These are phyloP conservation scores for Fragum fragum DNA, from an alignment of 2,888 invertebrate genomes.

Conservation along the genomic window DNA sequence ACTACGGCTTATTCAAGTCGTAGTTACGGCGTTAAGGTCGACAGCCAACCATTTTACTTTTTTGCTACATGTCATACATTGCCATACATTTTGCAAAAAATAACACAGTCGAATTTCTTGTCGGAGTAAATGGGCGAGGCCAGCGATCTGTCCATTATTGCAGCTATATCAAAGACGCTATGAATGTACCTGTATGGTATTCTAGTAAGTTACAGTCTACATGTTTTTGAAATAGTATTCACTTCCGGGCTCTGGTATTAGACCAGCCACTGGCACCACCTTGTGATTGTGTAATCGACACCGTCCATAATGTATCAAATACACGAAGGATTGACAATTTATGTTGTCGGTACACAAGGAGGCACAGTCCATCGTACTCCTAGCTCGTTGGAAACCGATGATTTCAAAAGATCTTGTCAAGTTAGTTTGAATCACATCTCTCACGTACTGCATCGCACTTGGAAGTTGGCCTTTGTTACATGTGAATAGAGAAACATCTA, in stretches of 20 bases:
- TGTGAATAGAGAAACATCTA: too few relatives aligned
- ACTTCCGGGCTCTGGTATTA: not conserved
- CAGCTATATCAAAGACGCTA: too few relatives aligned
- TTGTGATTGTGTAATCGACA: not conserved
- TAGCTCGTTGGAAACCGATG: not conserved
- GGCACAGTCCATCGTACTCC: constrained; percentile 2
- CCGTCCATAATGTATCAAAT: not conserved
- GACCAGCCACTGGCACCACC: not conserved
- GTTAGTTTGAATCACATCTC: not conserved
- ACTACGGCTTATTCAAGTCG: too few relatives aligned
- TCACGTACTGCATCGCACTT: not conserved
- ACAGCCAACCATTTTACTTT: too few relatives aligned
- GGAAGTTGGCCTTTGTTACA: not conserved
- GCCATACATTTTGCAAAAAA: too few relatives aligned
- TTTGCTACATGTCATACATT: too few relatives aligned
- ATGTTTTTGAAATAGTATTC: constrained; percentile 12
- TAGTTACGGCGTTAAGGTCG: too few relatives aligned
- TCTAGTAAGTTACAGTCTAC: too few relatives aligned
- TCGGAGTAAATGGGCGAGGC: too few relatives aligned
- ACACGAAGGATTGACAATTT: not conserved
- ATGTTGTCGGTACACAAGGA: not conserved
- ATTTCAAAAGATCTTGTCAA: not conserved
- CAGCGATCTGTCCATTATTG: too few relatives aligned
- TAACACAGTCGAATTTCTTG: too few relatives aligned
- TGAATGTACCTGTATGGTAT: too few relatives aligned